These are phyloP conservation scores for Etheostoma cragini DNA, from an alignment of 2,113 vertebrate genomes.

Conservation along the genomic window DNA sequence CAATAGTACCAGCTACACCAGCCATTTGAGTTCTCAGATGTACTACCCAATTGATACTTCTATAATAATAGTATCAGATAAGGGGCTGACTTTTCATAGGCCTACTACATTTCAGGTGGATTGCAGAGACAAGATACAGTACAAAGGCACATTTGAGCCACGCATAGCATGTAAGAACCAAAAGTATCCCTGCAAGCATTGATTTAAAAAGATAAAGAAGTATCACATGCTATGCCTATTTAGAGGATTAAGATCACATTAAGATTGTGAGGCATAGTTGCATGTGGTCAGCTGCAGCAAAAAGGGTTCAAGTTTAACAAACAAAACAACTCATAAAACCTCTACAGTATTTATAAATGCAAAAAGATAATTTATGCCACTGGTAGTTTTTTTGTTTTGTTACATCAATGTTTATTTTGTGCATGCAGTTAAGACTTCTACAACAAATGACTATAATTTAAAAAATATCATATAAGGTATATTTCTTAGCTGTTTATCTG, in stretches of 20 bases:
- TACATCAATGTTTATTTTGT: background rate
- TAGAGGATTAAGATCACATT: slow-evolving; percentile 10
- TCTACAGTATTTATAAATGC: background rate
- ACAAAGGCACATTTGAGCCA: background rate
- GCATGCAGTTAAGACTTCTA: background rate
- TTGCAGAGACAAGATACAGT: background rate
- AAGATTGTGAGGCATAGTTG: background rate
- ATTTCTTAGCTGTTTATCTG: background rate
- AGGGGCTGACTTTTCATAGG: slow-evolving; percentile 9
- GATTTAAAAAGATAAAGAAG: slow-evolving; percentile 7
- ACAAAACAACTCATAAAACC: background rate
- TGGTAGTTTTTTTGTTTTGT: background rate
- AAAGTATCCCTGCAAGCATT: slow-evolving; percentile 18
- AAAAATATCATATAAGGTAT: slow-evolving; percentile 21
- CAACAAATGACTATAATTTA: background rate
- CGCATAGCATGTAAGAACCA: slow-evolving; percentile 16
- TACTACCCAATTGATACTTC: background rate
- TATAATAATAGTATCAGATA: slow-evolving; percentile 39
- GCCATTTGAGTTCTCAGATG: background rate
- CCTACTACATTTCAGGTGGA: slow-evolving; percentile 1
- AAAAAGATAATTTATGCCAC: background rate
- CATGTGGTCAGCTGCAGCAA: slow-evolving; percentile 9
- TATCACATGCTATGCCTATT: background rate
- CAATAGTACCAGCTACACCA: background rate
- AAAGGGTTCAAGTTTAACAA: background rate